phyloP scores from a whole-genome alignment of 2,113 vertebrate species.

The Antechinus stuartii region DNA sequence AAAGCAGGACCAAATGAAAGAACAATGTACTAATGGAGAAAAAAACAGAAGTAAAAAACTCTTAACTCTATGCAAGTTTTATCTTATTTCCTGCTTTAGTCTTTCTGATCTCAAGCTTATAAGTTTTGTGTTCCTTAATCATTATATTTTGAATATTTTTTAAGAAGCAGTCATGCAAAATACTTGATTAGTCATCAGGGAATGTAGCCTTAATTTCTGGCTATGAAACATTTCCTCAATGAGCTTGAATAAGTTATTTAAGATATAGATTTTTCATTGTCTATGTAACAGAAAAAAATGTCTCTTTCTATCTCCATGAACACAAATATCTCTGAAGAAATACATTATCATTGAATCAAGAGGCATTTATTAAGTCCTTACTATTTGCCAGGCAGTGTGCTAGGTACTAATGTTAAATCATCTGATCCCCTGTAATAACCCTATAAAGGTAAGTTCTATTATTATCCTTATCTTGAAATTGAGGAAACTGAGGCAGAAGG shows the following conservation, averaged over 20 bases:
- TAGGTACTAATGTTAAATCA: neutral
- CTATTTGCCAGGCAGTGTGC: neutral
- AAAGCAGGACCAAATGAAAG: neutral
- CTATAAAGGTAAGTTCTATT: neutral
- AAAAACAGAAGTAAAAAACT: neutral
- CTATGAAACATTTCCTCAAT: neutral
- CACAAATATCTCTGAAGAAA: neutral
- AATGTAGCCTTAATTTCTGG: neutral
- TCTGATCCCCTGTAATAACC: neutral
- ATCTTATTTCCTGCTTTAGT: neutral
- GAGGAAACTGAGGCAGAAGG: no score
- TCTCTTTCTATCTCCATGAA: neutral
- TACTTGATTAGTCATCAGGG: neutral
- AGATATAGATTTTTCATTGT: neutral
- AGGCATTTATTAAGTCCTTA: neutral
- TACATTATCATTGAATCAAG: neutral
- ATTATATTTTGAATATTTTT: neutral
- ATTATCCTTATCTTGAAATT: neutral
- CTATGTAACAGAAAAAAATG: neutral
- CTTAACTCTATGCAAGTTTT: neutral
- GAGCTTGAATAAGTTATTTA: neutral
- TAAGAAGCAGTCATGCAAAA: neutral
- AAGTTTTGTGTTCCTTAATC: neutral
- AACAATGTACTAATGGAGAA: neutral
- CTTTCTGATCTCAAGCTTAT: neutral